Evolutionary conservation across 2,113 vertebrate species (phyloP).

Genomic region (Indicator maculatus): DNA sequence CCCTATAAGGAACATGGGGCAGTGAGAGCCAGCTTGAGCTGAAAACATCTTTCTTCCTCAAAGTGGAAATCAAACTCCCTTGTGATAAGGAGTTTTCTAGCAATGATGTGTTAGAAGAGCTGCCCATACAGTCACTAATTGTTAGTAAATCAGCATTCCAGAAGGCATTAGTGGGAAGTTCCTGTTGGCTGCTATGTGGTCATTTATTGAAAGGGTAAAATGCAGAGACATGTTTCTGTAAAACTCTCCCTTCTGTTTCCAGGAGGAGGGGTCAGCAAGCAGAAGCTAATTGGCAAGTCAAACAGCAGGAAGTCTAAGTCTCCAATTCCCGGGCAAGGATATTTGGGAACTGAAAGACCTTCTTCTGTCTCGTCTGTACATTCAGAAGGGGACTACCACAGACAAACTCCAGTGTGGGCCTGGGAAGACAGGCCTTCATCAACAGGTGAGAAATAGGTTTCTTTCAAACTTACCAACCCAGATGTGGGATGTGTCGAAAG

Average conservation of each 20-base stretch:
- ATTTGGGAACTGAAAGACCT: slow-evolving; percentile 86
- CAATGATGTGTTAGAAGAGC: not conserved
- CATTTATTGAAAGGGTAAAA: not conserved
- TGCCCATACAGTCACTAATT: not conserved
- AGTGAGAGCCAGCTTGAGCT: not conserved
- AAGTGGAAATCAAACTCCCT: not conserved
- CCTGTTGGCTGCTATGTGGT: not conserved
- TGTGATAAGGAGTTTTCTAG: not conserved
- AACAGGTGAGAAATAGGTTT: slow-evolving; percentile 81
- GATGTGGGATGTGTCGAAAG: not conserved
- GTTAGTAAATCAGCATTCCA: not conserved
- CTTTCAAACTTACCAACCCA: not conserved
- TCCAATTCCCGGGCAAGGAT: slow-evolving; percentile 91
- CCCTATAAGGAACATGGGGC: not conserved
- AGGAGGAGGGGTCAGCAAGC: slow-evolving; percentile 83
- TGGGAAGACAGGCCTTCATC: slow-evolving; percentile 97
- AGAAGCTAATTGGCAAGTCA: slow-evolving; percentile 89
- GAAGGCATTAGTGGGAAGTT: not conserved
- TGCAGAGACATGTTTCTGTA: not conserved
- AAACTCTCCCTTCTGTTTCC: slow-evolving; percentile 34
- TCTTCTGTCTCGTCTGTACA: slow-evolving; percentile 97
- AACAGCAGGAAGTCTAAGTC: slow-evolving; percentile 93
- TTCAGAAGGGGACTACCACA: slow-evolving; percentile 96
- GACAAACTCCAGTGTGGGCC: slow-evolving; percentile 92
- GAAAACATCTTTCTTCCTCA: not conserved